Base-by-base conservation (phyloP, 1,140 invertebrate species). In the Yoshiicerus persimilis region DNA sequence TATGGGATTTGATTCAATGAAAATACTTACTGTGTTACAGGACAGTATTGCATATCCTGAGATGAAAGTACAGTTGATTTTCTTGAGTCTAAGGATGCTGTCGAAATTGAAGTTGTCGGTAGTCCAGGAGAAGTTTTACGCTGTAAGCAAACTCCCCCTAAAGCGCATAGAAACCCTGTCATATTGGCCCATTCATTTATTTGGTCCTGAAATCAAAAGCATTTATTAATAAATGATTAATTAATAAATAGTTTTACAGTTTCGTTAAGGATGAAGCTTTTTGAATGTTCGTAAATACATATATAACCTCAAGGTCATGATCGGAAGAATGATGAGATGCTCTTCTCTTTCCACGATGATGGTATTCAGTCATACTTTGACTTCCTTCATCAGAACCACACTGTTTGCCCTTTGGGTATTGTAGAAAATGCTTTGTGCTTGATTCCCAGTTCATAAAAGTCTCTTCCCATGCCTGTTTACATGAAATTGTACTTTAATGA, bases 111-210 rank as follows among this genome's bases (percentile, higher is more conserved):
- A 86, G 92, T 91, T 83, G 92, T 90, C 11, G 87, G 90, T 10
- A 83, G 34, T 89, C 88, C 88, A 32, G 93, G 94, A 1, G 95
- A 94, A 23, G 95, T 95, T 90, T 95, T 95, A 90, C 96, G 94
- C 91, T 98, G 97, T 4, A 99, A 92, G 91, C 98, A 98, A 20
- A 99, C 97, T 3, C 98, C 97, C 66, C 98, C 98, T 4, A 99
- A 93, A 0, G 98, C 96, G 92, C 97, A 97, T 0, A 99, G 93
- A 91, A 99, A 99, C 20, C 98, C 98, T 0, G 98, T 99, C 96
- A 99, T 99, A 91, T 99, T 99, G 4, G 98, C 97, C 98, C 98
- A 99, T 92, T 99, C 98, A 92, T 98, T 98, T 27, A 99, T 96
- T 93, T 99, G 97, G 92, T 99, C 98, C 94, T 96, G 92, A 30